These are phyloP conservation scores for Urophycis tenuis DNA, from an alignment of 2,797 vertebrate species.

Conservation along the genomic window DNA sequence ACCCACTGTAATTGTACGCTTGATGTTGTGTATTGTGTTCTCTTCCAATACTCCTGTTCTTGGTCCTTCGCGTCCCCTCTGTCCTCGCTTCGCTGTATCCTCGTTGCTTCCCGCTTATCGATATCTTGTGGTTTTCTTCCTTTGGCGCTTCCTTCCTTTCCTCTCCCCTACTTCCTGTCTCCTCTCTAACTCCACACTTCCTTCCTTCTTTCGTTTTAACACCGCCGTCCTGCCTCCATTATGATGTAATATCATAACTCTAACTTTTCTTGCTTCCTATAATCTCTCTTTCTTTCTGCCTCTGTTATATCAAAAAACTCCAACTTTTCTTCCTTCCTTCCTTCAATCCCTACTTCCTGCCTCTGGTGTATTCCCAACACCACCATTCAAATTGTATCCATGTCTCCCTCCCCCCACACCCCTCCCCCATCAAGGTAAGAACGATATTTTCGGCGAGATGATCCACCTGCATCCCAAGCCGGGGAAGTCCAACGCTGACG, in stretches of 20 bases:
- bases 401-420: neutral
- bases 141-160: neutral
- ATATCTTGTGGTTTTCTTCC: no score
- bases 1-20: neutral
- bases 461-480: slow-evolving; percentile 90
- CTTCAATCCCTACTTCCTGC: neutral
- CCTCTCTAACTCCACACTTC: neutral
- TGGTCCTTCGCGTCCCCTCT: neutral
- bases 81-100: neutral
- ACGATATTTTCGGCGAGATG: slow-evolving; percentile 98
- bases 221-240: neutral
- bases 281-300: no score
- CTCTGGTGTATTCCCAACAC: no score
- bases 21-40: neutral
- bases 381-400: neutral
- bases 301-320: no score
- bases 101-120: neutral
- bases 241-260: neutral
- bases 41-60: no score
- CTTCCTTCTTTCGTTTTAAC: neutral
- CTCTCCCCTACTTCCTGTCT: neutral
- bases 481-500: slow-evolving; percentile 93
- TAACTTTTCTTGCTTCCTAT: neutral
- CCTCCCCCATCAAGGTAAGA: slow-evolving; percentile 76
- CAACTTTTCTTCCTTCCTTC: neutral